These are phyloP conservation scores for Lophius americanus DNA, from an alignment of 2,797 vertebrate species.

Conservation along the genomic window DNA sequence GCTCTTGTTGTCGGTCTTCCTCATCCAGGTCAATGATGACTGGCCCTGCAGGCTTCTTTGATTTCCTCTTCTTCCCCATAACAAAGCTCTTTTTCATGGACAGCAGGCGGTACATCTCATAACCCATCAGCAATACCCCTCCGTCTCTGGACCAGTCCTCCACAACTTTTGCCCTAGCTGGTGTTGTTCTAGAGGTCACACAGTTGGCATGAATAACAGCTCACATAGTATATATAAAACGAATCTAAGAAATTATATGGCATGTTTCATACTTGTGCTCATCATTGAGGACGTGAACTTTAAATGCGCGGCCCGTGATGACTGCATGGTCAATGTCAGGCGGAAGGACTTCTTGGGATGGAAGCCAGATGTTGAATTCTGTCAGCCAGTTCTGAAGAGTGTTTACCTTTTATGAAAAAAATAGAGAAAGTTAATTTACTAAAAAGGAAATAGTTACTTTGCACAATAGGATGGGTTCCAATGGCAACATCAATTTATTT, in stretches of 20 bases:
- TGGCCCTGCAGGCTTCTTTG: constrained; percentile 93
- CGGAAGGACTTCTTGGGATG: constrained; percentile 88
- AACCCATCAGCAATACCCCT: constrained; percentile 97
- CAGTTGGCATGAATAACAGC: constrained; percentile 11
- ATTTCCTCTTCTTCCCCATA: constrained; percentile 94
- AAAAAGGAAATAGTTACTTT: neutral
- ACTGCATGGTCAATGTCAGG: constrained; percentile 86
- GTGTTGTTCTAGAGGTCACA: constrained; percentile 84
- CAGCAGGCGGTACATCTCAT: constrained; percentile 98
- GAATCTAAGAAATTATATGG: neutral
- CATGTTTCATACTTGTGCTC: constrained; percentile 92
- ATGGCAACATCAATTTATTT: neutral
- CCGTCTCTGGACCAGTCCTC: constrained; percentile 94
- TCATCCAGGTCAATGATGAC: constrained; percentile 99
- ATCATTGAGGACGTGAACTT: constrained; percentile 96
- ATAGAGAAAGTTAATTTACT: constrained; percentile 29
- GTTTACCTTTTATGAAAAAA: constrained; percentile 87
- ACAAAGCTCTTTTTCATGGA: constrained; percentile 98
- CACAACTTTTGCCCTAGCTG: constrained; percentile 95
- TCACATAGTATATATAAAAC: neutral
- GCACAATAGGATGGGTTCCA: neutral
- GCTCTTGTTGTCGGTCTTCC: constrained; percentile 96
- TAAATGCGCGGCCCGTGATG: constrained; percentile 88
- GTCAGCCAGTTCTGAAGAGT: constrained; percentile 98
- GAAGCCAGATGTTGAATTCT: constrained; percentile 98